Conservation (phyloP, 2,113 vertebrate genomes). For the Eretmochelys imbricata region DNA sequence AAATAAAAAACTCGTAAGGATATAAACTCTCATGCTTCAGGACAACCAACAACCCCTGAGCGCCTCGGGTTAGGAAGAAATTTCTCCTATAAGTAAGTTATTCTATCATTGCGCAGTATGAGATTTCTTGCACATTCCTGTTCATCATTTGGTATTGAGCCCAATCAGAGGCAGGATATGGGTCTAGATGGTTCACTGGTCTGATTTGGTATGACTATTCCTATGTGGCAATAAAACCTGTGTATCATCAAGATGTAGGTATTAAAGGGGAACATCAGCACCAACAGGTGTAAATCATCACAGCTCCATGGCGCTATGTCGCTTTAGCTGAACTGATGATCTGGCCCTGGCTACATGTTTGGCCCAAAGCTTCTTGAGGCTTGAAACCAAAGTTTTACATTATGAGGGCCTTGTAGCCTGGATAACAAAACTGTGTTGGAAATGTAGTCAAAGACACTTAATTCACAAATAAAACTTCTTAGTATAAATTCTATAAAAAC, state of each 20-base stretch:
- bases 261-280: fast-evolving
- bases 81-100: neutral
- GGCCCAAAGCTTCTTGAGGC: neutral
- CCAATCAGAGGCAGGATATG: neutral
- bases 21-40: neutral
- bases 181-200: neutral
- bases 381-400: neutral
- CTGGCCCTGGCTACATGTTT: neutral
- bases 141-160: neutral
- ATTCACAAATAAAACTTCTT: neutral
- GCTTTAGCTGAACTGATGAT: neutral
- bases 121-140: neutral
- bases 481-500: neutral
- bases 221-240: neutral
- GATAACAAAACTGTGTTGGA: neutral
- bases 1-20: neutral
- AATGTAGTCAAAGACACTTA: neutral
- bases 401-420: neutral
- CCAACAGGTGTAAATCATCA: neutral
- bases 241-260: neutral
- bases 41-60: neutral
- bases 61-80: neutral
- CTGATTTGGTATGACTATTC: neutral
- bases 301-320: neutral
- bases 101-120: no score